Evolutionary conservation across 1,140 invertebrate genomes (phyloP).

Genomic region (Archegozetes longisetosus): DNA sequence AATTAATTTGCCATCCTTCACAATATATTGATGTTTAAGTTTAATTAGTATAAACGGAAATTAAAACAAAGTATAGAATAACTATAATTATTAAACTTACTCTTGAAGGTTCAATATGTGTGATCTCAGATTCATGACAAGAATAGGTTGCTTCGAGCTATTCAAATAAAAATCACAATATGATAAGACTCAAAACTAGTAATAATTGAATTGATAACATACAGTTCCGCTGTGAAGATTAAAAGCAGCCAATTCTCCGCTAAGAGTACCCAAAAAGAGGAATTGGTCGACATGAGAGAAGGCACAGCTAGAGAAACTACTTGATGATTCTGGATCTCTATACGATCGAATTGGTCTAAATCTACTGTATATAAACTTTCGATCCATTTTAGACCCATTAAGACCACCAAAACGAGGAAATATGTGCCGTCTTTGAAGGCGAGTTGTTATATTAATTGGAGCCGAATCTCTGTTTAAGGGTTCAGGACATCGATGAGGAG

Average conservation of each 20-base stretch:
- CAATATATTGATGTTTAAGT: no score
- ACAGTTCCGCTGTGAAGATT: constrained; percentile 58
- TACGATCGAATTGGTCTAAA: constrained; percentile 74
- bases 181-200: not conserved
- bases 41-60: constrained; percentile 17
- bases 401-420: constrained; percentile 31
- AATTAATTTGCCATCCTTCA: constrained; percentile 55
- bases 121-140: constrained; percentile 67
- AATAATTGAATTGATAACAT: not conserved
- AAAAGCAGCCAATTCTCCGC: constrained; percentile 70
- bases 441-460: constrained; percentile 31
- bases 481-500: constrained; percentile 26
- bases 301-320: constrained; percentile 61
- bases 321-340: constrained; percentile 52
- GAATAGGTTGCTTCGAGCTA: constrained; percentile 51
- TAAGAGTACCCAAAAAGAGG: constrained; percentile 64
- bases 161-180: not conserved
- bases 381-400: constrained; percentile 45
- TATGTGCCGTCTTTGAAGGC: constrained; percentile 25
- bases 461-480: constrained; percentile 15
- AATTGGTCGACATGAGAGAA: constrained; percentile 59
- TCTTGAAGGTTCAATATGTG: constrained; percentile 48
- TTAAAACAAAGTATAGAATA: constrained; percentile 6
- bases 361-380: constrained; percentile 66
- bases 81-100: no score